phyloP scores from a whole-genome alignment of 2,113 vertebrate species.

The Chroicocephalus ridibundus region DNA sequence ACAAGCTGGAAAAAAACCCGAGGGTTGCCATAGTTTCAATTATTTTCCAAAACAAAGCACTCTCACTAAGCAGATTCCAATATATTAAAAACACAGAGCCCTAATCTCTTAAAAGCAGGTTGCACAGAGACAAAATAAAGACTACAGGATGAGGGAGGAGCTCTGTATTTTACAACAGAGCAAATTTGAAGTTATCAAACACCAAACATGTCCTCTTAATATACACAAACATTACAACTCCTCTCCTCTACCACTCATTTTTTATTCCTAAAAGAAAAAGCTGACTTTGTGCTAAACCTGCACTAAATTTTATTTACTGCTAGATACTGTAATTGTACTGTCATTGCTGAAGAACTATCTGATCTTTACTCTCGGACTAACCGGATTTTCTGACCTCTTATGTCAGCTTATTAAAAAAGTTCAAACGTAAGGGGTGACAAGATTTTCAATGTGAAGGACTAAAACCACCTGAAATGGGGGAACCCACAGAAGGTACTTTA shows the following conservation, averaged over 20 bases:
- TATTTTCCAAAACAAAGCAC: conserved; percentile 55
- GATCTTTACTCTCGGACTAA: conserved; percentile 50
- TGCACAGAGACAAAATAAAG: conserved; percentile 30
- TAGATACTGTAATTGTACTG: conserved; percentile 61
- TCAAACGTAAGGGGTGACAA: neutral
- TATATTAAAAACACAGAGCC: conserved; percentile 39
- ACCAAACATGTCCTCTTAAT: neutral
- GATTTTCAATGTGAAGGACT: neutral
- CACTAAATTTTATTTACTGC: conserved; percentile 51
- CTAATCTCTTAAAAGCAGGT: conserved; percentile 59
- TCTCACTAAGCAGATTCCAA: conserved; percentile 52
- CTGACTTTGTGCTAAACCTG: conserved; percentile 50
- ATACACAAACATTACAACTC: conserved; percentile 12
- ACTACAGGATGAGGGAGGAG: neutral
- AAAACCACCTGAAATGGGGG: neutral
- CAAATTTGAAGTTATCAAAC: conserved; percentile 22
- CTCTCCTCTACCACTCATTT: neutral
- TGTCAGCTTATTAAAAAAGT: conserved; percentile 20
- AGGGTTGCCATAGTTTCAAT: conserved; percentile 47
- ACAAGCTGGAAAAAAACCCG: neutral
- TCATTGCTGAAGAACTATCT: conserved; percentile 64
- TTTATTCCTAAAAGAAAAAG: conserved; percentile 46
- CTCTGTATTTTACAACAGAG: neutral
- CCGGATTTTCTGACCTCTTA: conserved; percentile 38
- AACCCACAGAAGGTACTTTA: neutral